Evolutionary conservation across 2,797 vertebrate species (phyloP), one percentile per base, ranked within the genome.

Genomic region (Chelonia mydas): DNA sequence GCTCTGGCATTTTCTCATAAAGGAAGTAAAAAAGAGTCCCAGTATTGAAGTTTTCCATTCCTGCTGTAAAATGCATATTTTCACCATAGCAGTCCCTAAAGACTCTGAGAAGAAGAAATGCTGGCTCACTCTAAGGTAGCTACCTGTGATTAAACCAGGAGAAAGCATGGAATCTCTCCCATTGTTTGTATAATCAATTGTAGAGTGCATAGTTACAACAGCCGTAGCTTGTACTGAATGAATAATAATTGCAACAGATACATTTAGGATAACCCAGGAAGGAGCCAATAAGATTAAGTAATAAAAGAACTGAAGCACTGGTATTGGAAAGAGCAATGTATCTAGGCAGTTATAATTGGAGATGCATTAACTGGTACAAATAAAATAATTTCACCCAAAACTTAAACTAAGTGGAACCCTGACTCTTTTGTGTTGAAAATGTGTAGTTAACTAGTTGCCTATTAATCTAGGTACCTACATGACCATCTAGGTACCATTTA

Each of bases 21-120:
- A n/a, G 28, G 0, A 31, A 83, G 17, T 65, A 47, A 83, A 47
- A 0, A 0, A 41, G 45, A 79, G 49, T 47, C 0, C 0, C n/a
- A 86, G 45, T 55, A 2, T 53, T 54, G 28, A 47, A 5, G 5
- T 50, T 81, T 74, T 82, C 47, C 72, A 51, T 51, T 57, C 41
- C 51, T 41, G 47, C 50, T 76, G 2, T 1, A 54, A 78, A 16
- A 45, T 79, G 21, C 57, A 28, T 37, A 59, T 74, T 80, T 28
- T 55, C 83, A 84, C 41, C 31, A 59, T 80, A 85, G 37, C 50
- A 81, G 37, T 3, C 37, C n/a, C 49, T 7, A 37, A 3, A n/a
- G 10, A 80, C 13, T 15, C 31, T 61, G 31, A 61, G 59, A 47
- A 28, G 33, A n/a, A 41, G 28, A 7, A 61, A 61, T 61, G 31